These are phyloP conservation scores for Hypomesus transpacificus DNA, from an alignment of 2,113 vertebrate species.

Conservation along the genomic window DNA sequence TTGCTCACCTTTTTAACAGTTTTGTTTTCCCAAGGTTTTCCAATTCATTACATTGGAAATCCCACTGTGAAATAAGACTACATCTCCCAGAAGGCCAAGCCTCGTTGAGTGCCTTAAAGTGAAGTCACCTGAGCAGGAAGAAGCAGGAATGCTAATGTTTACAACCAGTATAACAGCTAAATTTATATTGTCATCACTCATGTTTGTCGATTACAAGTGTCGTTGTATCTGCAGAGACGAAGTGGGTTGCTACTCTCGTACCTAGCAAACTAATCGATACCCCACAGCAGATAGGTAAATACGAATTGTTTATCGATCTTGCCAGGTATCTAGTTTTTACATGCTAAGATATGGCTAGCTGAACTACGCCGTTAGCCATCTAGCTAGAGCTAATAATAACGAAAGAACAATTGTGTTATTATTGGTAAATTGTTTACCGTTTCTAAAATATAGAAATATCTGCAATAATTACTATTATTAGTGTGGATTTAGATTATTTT, in stretches of 20 bases:
- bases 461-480: no score
- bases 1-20: no score
- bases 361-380: no score
- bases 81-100: constrained; percentile 50
- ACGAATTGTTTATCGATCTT: background rate
- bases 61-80: constrained; percentile 18
- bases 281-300: constrained; percentile 36
- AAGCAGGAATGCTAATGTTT: constrained; percentile 60
- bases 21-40: no score
- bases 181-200: constrained; percentile 17
- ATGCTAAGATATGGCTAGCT: no score
- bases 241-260: background rate
- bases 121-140: constrained; percentile 56
- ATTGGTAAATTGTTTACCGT: no score
- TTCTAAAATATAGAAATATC: no score
- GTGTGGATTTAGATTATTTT: no score
- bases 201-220: constrained; percentile 2
- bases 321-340: background rate
- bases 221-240: background rate
- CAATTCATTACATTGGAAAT: no score
- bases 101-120: constrained; percentile 4
- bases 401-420: no score
- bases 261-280: constrained; percentile 21
- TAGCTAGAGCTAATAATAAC: no score
- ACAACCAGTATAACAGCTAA: constrained; percentile 43